These are phyloP conservation scores for Hiodon tergisus DNA, from an alignment of 2,113 vertebrate species.

Conservation along the genomic window DNA sequence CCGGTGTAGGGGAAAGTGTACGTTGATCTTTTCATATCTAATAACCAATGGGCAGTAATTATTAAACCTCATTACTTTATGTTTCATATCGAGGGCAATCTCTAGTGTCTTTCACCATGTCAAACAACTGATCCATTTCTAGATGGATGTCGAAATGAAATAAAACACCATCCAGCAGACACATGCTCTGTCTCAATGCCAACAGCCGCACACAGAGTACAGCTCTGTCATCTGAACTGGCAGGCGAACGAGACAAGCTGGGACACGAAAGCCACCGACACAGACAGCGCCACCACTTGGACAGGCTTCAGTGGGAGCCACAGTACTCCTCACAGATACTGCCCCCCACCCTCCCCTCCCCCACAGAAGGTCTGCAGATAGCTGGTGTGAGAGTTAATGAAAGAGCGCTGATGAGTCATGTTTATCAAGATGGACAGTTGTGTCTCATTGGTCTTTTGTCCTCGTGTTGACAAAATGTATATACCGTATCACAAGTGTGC, in stretches of 20 bases:
- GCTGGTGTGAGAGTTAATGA: not conserved
- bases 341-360: not conserved
- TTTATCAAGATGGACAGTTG: not conserved
- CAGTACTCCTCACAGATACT: not conserved
- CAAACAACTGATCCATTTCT: not conserved
- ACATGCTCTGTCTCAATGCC: not conserved
- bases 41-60: constrained; percentile 23
- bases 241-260: not conserved
- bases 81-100: not conserved
- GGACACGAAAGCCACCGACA: constrained; percentile 10
- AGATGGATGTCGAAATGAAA: not conserved
- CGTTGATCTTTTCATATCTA: constrained; percentile 34
- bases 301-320: not conserved
- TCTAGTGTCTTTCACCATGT: not conserved
- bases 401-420: not conserved
- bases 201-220: constrained; percentile 7
- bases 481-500: too few species aligned
- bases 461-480: too few species aligned
- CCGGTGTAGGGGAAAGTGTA: constrained; percentile 36
- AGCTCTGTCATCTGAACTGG: not conserved
- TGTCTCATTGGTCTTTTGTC: not conserved
- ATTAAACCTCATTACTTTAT: not conserved
- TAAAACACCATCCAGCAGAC: not conserved
- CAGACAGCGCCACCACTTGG: constrained; percentile 8
- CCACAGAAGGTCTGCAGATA: not conserved